phyloP scores from a whole-genome alignment of 2,888 invertebrate genomes.

The Hylaea fasciaria region DNA sequence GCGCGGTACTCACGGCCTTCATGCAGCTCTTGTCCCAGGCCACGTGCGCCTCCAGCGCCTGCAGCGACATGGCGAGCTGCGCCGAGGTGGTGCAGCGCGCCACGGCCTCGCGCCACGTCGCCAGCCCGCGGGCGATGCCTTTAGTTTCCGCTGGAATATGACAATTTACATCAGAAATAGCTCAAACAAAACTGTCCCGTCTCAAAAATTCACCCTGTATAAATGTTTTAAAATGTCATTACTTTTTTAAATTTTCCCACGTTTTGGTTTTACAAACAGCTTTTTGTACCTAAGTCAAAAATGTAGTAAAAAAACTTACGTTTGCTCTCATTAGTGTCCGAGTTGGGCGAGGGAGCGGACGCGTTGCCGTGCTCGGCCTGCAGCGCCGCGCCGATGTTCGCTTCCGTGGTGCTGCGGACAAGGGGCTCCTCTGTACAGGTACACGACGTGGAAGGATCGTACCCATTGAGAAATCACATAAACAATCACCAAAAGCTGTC shows the following conservation, averaged over 20 bases:
- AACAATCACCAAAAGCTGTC: too few species aligned
- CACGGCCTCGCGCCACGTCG: conserved; percentile 96
- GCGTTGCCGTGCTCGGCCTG: conserved; percentile 74
- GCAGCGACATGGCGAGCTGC: conserved; percentile 90
- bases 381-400: conserved; percentile 69
- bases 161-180: neutral
- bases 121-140: conserved; percentile 90
- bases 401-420: conserved; percentile 45
- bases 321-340: conserved; percentile 65
- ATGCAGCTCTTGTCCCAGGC: conserved; percentile 99
- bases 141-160: conserved; percentile 56
- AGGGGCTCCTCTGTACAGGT: too few species aligned
- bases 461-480: too few species aligned
- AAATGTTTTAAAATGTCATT: too few species aligned
- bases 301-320: conserved; percentile 51
- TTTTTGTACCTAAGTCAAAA: too few species aligned
- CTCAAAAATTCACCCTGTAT: too few species aligned
- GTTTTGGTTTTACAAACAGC: too few species aligned
- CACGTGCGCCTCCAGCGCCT: conserved; percentile 95
- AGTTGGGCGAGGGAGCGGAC: conserved; percentile 65
- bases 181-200: too few species aligned
- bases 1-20: conserved; percentile 98
- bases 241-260: too few species aligned
- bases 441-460: too few species aligned
- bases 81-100: conserved; percentile 93